Evolutionary conservation across 2,888 invertebrate genomes (phyloP), one percentile per base, ranked within the genome.

Genomic region (Prosapia bicincta): DNA sequence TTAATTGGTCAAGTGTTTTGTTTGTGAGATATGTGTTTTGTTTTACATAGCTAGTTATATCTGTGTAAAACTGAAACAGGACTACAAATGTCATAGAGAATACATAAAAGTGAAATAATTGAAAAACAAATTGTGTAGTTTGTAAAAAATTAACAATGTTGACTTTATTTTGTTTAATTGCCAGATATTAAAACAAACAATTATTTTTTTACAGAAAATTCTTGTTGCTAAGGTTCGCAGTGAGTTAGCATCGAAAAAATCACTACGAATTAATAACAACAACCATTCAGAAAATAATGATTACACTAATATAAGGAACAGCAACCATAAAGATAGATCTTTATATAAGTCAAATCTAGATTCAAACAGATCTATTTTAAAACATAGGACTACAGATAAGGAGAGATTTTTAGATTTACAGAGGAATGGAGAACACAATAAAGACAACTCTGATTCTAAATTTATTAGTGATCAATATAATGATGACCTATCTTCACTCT

Each of bases 151-250:
- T n/a, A n/a, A n/a, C n/a, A n/a, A n/a, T n/a, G n/a, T n/a, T n/a
- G n/a, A n/a, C n/a, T n/a, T n/a, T n/a, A n/a, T n/a, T n/a, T n/a
- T n/a, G n/a, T n/a, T n/a, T n/a, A n/a, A n/a, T n/a, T n/a, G n/a
- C n/a, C n/a, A n/a, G n/a, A n/a, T n/a, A n/a, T n/a, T n/a, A n/a
- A n/a, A n/a, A n/a, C n/a, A n/a, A n/a, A n/a, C 28, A 28, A 9
- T 54, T 54, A 6, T 54, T 24, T 28, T 23, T 65, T 69, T 65
- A 0, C 30, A 74, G 74, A 74, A 74, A 69, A 54, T 74, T 23
- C 68, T 69, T 15, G 74, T 74, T 26, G 20, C 28, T 23, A 69
- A 69, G 26, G 30, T 74, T 6, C 74, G 69, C 0, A 74, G 65
- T 30, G 74, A 74, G 25, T 13, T 73, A 66, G 65, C 20, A 1